phyloP scores from a whole-genome alignment of 2,888 invertebrate genomes.

The Onthophagus sagittarius region DNA sequence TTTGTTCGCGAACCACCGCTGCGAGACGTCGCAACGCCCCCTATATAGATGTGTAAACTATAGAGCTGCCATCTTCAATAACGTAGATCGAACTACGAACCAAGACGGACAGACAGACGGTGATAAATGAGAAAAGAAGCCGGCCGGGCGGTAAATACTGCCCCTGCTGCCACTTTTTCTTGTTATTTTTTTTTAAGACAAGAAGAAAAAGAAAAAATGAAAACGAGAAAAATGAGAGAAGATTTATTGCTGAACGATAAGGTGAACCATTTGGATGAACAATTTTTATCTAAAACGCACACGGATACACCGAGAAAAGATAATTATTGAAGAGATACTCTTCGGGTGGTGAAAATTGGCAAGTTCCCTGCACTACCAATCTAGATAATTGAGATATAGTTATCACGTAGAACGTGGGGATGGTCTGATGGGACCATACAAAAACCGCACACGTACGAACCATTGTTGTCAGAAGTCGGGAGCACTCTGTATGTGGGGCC shows the following conservation, averaged over 20 bases:
- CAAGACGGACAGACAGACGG: conserved; percentile 6
- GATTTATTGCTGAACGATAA: background rate
- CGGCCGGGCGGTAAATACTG: background rate
- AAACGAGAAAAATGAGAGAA: background rate
- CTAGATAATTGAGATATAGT: background rate
- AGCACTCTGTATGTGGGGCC: background rate
- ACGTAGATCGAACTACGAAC: background rate
- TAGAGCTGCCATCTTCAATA: conserved; percentile 13
- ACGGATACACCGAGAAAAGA: background rate
- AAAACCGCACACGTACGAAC: background rate
- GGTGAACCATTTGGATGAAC: background rate
- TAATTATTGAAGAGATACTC: background rate
- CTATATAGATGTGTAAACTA: conserved; percentile 11
- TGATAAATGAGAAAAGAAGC: conserved; percentile 9
- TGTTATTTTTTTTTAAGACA: background rate
- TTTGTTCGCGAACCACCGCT: conserved; percentile 2
- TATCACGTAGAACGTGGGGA: background rate
- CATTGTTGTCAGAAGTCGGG: background rate
- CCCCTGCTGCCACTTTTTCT: background rate
- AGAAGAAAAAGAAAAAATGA: background rate
- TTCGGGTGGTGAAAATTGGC: background rate
- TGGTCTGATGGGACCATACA: background rate
- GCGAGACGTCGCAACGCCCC: conserved; percentile 2
- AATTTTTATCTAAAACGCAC: background rate
- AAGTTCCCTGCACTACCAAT: background rate